Base-by-base conservation (phyloP, 1,140 invertebrate species). In the Calephelis nemesis region DNA sequence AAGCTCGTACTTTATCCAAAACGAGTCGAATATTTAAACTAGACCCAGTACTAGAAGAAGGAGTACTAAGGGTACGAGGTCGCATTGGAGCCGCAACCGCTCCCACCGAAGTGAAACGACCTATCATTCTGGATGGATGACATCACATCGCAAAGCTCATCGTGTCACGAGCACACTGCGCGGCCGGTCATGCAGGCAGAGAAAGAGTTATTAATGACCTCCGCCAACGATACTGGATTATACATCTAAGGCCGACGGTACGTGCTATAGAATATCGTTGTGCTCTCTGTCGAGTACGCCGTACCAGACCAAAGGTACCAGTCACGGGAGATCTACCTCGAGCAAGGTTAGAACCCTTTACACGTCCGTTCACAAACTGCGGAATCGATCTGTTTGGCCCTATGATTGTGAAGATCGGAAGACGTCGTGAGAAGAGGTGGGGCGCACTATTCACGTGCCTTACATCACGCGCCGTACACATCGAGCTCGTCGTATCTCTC, bases 331-430 rank as follows among this genome's bases (percentile, higher is more conserved):
- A 72, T 40, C 42, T 62, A 42, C 70, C 67, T 10, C 54, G 47
- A 12, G 48, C 45, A 11, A 39, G 70, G 5, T n/a, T 74, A 19
- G 68, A 52, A 7, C 67, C 66, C 11, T 62, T 63, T 30, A 39
- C 45, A 4, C 30, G 69, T 5, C 67, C 77, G 5, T 78, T 78
- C 40, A 67, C 70, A 9, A 67, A 67, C 54, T 54, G 13, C 12
- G 74, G 77, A 0, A 4, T 82, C 3, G 78, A 81, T 62, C 75
- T 67, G n/a, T 77, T 76, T 50, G 74, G 81, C 0, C 78, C 81
- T 2, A 40, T 74, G 30, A 71, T 10, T 0, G 72, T 79, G 0
- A 64, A 70, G 0, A 45, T 75, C 0, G 75, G 71, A 2, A 47
- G 74, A 10, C 39, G 65, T 0, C 66, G 47, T 9, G 45, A 74